Evolutionary conservation across 1,140 invertebrate genomes (phyloP), one percentile per base, ranked within the genome.

Genomic region (Anagrus nilaparvatae): DNA sequence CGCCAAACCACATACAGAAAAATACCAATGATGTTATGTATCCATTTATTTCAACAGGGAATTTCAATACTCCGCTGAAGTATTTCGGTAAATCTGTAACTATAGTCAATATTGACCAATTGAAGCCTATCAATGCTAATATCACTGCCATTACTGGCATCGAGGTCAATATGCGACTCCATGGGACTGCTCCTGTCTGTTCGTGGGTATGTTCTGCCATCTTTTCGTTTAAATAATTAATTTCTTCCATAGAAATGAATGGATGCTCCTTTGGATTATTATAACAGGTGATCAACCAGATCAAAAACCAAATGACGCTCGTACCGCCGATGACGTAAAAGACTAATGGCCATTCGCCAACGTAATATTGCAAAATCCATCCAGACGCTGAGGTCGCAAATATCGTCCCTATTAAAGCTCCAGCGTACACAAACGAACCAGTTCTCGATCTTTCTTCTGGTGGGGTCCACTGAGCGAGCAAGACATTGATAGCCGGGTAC

Each of bases 51-150:
- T 75, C 77, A 25, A 93, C 83, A 47, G 86, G 78, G 60, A 88
- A 92, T 55, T 86, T 78, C 9, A 95, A 67, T 2, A 93, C 82
- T 58, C 84, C 79, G 45, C 81, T 81, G 79, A 97, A 85, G 65
- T 92, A 97, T 73, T 87, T 88, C 1, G 92, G 92, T 16, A 96
- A 65, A 61, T 91, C 84, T 3, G 87, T 92, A 0, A 95, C 78
- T 74, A 94, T 84, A 2, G 88, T 94, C 56, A 94, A 95, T 60
- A 92, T 88, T 17, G 86, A 87, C 89, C 90, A 96, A 65, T 94
- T 89, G 65, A 93, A 87, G 13, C 87, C 86, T 53, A 90, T 76
- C 49, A 75, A 61, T 12, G 87, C 82, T 33, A 74, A 70, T 1
- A 87, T 70, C 13, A 87, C 59, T 0, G 82, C 82, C 75, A 81